Percentiles rank a stretch among this genome's conserved stretches.
Conservation (phyloP, 2,797 vertebrate genomes). For the Harpagifer antarcticus region DNA sequence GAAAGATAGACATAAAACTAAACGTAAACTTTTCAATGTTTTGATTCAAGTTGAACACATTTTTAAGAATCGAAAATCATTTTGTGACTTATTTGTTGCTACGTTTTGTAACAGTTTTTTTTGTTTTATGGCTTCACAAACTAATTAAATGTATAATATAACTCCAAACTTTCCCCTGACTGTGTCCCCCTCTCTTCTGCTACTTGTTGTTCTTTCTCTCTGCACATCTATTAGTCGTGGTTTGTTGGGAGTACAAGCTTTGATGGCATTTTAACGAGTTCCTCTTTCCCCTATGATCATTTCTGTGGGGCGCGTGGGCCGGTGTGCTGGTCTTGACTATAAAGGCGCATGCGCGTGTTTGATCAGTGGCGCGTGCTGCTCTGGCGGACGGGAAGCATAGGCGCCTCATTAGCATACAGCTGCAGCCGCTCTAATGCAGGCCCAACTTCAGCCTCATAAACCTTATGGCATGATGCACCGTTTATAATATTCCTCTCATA, state of each 20-base stretch:
- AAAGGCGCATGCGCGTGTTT: conserved; percentile 86
- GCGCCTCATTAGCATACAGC: conserved; percentile 96
- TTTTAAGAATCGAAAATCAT: neutral
- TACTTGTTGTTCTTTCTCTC: conserved; percentile 41
- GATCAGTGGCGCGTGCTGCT: conserved; percentile 92
- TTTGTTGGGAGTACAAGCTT: conserved; percentile 74
- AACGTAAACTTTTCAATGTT: neutral
- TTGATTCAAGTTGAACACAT: neutral
- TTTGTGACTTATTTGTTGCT: neutral
- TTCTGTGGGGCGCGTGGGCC: conserved; percentile 71
- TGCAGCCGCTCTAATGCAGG: conserved; percentile 79
- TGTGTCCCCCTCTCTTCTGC: neutral
- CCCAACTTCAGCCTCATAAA: conserved; percentile 40
- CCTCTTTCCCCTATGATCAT: conserved; percentile 76
- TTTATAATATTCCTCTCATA: conserved; percentile 6
- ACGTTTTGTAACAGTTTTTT: neutral
- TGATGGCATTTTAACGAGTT: conserved; percentile 87
- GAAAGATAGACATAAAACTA: neutral
- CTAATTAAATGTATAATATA: neutral
- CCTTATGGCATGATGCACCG: conserved; percentile 27
- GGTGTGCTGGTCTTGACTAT: conserved; percentile 40
- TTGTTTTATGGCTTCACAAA: neutral
- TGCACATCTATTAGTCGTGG: conserved; percentile 59
- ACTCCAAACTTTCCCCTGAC: neutral
- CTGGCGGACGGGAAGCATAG: conserved; percentile 80